phyloP scores from a whole-genome alignment of 2,797 vertebrate species.

The Hippopotamyrus pictus region DNA sequence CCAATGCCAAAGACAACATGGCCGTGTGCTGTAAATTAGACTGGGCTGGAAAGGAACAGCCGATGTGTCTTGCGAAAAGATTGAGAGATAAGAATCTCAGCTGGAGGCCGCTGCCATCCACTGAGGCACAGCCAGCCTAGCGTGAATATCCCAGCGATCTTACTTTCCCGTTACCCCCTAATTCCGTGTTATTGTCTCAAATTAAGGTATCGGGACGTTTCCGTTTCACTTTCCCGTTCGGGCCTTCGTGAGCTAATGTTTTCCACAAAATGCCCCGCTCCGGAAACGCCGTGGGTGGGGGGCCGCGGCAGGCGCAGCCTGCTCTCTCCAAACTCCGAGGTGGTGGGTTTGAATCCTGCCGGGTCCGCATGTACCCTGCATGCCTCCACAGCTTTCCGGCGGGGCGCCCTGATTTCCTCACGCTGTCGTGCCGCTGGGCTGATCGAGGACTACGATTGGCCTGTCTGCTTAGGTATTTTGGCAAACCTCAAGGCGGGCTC shows the following conservation, averaged over 20 bases:
- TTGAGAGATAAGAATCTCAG: not conserved
- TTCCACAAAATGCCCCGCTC: not conserved
- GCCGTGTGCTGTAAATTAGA: not conserved
- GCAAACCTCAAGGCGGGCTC: not conserved
- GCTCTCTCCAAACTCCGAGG: not conserved
- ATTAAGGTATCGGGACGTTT: not conserved
- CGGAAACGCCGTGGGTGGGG: not conserved
- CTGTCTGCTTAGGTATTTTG: not conserved
- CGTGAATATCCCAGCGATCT: not conserved
- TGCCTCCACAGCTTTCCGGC: not conserved
- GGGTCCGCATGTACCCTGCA: not conserved
- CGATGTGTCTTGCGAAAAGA: not conserved
- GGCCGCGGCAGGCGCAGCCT: not conserved
- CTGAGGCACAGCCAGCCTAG: not conserved
- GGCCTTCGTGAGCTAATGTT: not conserved
- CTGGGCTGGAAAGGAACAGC: not conserved
- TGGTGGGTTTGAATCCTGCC: not conserved
- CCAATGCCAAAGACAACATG: slow-evolving; percentile 26
- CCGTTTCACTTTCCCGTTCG: not conserved
- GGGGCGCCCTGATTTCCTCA: not conserved
- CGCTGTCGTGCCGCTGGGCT: not conserved
- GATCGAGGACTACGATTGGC: not conserved
- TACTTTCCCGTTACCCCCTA: not conserved
- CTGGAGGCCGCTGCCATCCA: not conserved
- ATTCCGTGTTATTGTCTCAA: not conserved